These are phyloP conservation scores for Eriosoma lanigerum DNA, from an alignment of 1,140 invertebrate species.

Conservation along the genomic window DNA sequence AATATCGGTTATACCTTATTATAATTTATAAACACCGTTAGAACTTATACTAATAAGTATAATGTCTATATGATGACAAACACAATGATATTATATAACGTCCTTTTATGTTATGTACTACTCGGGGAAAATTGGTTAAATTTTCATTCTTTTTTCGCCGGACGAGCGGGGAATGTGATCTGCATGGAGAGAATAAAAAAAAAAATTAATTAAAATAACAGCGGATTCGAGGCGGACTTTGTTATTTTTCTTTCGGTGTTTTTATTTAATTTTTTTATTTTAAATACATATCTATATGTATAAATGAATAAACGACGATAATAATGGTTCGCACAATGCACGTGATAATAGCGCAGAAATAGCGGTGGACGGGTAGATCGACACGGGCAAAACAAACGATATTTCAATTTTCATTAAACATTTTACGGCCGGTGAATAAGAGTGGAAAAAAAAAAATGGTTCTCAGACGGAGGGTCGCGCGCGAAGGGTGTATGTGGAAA, in stretches of 20 bases:
- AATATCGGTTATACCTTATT: no score
- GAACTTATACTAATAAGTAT: no score
- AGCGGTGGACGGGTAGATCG: neutral
- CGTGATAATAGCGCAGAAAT: conserved; percentile 7
- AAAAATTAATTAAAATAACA: conserved; percentile 45
- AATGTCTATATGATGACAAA: no score
- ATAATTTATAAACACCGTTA: no score
- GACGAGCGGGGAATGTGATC: no score
- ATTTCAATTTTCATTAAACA: conserved; percentile 49
- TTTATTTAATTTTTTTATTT: no score
- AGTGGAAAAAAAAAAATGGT: conserved; percentile 13
- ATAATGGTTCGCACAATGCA: conserved; percentile 6
- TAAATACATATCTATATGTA: no score
- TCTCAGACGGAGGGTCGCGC: neutral
- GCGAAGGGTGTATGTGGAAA: neutral
- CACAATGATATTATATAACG: no score
- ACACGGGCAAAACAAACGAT: conserved; percentile 36
- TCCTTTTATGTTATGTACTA: no score
- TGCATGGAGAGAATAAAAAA: no score
- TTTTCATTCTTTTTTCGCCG: no score
- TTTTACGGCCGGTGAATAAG: conserved; percentile 12
- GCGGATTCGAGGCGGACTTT: conserved; percentile 9
- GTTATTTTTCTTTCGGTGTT: neutral
- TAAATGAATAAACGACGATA: conserved; percentile 1
- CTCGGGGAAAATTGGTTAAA: no score